Evolutionary conservation across 2,888 invertebrate species (phyloP).

Genomic region (Cheilosia grossa): DNA sequence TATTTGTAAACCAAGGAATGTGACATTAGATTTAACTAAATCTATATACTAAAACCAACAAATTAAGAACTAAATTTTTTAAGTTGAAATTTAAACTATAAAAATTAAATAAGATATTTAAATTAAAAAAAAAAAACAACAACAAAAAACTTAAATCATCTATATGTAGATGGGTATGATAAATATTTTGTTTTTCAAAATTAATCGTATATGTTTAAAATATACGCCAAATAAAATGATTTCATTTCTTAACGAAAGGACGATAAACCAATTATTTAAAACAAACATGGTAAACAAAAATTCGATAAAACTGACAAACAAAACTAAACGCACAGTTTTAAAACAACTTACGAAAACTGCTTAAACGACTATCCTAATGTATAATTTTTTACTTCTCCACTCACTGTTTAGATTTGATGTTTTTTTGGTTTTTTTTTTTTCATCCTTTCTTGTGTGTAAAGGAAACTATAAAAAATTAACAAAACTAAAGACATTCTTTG

Average conservation of each 20-base stretch:
- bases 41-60: conserved; percentile 32
- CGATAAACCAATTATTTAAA: conserved; percentile 23
- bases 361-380: conserved; percentile 26
- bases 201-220: conserved; percentile 78
- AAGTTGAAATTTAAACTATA: conserved; percentile 44
- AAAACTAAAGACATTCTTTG: conserved; percentile 43
- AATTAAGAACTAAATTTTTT: neutral
- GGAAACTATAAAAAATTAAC: conserved; percentile 7
- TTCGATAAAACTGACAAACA: conserved; percentile 55
- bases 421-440: neutral
- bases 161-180: conserved; percentile 78
- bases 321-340: conserved; percentile 67
- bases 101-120: conserved; percentile 30
- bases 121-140: conserved; percentile 28
- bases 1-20: conserved; percentile 25
- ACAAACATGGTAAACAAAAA: conserved; percentile 16
- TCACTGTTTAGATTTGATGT: neutral
- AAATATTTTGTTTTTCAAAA: conserved; percentile 75
- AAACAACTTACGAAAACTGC: conserved; percentile 9
- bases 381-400: neutral
- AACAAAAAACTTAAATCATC: conserved; percentile 76
- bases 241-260: conserved; percentile 31
- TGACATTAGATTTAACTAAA: conserved; percentile 46
- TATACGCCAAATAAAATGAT: conserved; percentile 76
- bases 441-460: conserved; percentile 8